Percentiles rank a stretch among this genome's conserved stretches.
Conservation (phyloP, 2,888 invertebrate species). For the Agrochola lychnidis region DNA sequence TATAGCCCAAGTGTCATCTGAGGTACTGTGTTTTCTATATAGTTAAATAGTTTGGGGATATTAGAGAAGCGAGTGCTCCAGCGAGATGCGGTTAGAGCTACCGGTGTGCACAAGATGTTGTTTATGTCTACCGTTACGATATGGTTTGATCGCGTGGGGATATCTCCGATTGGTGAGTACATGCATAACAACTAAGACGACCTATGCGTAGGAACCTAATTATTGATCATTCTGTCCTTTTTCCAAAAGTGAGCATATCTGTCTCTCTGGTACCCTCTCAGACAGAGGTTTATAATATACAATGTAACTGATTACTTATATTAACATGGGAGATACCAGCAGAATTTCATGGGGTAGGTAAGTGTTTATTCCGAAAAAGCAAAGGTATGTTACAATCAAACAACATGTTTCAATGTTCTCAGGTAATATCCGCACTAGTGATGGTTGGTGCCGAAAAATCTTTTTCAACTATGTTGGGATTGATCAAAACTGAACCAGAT, state of each 20-base stretch:
- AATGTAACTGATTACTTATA: background rate
- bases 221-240: background rate
- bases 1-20: background rate
- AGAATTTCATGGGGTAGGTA: background rate
- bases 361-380: background rate
- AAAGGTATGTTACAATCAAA: background rate
- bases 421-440: conserved; percentile 46
- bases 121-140: conserved; percentile 67
- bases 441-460: conserved; percentile 43
- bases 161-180: conserved; percentile 66
- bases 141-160: conserved; percentile 65
- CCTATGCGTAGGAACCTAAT: background rate
- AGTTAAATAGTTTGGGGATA: background rate
- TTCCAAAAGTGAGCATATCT: background rate
- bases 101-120: conserved; percentile 66
- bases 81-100: conserved; percentile 64
- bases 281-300: background rate
- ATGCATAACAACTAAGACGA: background rate
- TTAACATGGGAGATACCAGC: background rate
- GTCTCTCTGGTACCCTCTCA: background rate
- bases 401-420: conserved; percentile 4
- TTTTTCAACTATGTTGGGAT: conserved; percentile 33
- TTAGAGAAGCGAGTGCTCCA: background rate
- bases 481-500: conserved; percentile 44
- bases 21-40: background rate